Percentiles rank a stretch among this genome's conserved stretches.
These are phyloP conservation scores for Spodoptera littoralis DNA, from an alignment of 2,888 invertebrate genomes.

Conservation along the genomic window DNA sequence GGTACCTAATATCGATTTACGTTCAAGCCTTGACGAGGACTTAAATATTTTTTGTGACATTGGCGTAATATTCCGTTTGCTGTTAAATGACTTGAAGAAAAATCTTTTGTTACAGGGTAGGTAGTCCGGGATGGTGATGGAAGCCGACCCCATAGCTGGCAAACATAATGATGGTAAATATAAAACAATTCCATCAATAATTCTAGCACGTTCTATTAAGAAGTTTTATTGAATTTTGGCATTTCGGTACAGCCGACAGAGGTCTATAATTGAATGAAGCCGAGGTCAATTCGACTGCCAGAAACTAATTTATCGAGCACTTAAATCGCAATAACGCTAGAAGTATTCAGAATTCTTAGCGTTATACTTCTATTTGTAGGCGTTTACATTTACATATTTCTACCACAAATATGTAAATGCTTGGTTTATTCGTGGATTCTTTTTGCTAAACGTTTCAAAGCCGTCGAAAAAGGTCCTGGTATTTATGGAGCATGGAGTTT, in stretches of 20 bases:
- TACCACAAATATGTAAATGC: conserved; percentile 53
- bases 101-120: conserved; percentile 71
- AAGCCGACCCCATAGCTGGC: conserved; percentile 82
- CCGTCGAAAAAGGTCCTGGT: not conserved
- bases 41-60: conserved; percentile 8
- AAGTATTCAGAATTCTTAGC: conserved; percentile 41
- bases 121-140: conserved; percentile 81
- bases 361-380: conserved; percentile 31
- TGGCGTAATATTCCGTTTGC: conserved; percentile 2
- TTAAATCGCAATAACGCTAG: conserved; percentile 34
- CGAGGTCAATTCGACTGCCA: conserved; percentile 14
- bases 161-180: conserved; percentile 81
- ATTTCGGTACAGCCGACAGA: conserved; percentile 5
- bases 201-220: not conserved
- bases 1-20: conserved; percentile 24
- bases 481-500: too few species aligned
- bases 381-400: conserved; percentile 53
- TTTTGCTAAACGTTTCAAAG: conserved; percentile 16
- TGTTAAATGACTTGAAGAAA: conserved; percentile 15
- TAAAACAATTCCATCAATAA: conserved; percentile 6
- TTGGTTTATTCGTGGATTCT: conserved; percentile 24
- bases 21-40: conserved; percentile 22
- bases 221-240: conserved; percentile 18
- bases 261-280: conserved; percentile 23
- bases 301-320: conserved; percentile 23